These are phyloP conservation scores for Patella ulyssiponensis DNA, from an alignment of 2,888 invertebrate genomes.

Conservation along the genomic window DNA sequence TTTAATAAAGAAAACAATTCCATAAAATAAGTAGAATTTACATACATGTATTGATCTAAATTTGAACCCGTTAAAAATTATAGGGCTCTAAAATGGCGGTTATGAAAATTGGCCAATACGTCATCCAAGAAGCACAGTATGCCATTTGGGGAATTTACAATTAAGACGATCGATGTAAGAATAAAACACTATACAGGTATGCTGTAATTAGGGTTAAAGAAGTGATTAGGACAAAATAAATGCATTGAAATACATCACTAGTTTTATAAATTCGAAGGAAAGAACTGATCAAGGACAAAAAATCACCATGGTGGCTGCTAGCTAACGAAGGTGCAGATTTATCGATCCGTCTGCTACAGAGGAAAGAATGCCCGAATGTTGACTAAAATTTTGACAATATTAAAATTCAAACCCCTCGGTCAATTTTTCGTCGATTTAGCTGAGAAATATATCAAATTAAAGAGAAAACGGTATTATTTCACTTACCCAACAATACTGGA, in stretches of 20 bases:
- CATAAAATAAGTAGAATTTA: no score
- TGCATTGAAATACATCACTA: constrained; percentile 10
- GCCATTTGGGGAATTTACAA: constrained; percentile 11
- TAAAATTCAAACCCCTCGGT: constrained; percentile 26
- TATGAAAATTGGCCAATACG: constrained; percentile 42
- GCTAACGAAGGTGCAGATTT: constrained; percentile 39
- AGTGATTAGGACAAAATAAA: background rate
- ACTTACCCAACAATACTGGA: constrained; percentile 68
- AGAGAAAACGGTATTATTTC: constrained; percentile 18
- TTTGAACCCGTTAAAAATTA: constrained; percentile 20
- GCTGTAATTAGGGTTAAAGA: no score
- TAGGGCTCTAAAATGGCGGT: constrained; percentile 44
- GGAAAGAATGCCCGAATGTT: constrained; percentile 51
- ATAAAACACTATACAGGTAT: background rate
- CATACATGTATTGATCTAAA: no score
- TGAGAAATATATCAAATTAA: constrained; percentile 16
- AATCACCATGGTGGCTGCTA: constrained; percentile 33
- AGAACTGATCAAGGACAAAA: constrained; percentile 24
- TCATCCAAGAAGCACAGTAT: constrained; percentile 37
- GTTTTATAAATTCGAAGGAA: constrained; percentile 1
- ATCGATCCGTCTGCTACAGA: constrained; percentile 44
- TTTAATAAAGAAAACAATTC: no score
- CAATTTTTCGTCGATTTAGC: background rate
- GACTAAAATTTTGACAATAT: constrained; percentile 64
- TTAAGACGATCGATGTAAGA: constrained; percentile 4